A percentile compares a stretch with the other conserved stretches of the same genome.
Conservation (phyloP, 92 coral and sea anemone species). For the Siderastrea radians region DNA sequence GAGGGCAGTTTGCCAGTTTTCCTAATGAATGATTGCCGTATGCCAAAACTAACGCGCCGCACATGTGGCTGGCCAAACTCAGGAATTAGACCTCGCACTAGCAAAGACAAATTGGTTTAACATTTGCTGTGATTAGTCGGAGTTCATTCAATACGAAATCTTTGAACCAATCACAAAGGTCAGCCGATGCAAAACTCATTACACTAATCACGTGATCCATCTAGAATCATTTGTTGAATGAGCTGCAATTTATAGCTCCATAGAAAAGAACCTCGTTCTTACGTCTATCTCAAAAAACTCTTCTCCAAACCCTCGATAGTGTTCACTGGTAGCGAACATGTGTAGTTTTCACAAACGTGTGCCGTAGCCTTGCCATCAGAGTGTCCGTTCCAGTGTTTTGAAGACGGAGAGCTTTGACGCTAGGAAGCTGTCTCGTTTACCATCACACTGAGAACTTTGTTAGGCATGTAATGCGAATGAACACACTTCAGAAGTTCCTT, state of each 20-base stretch:
- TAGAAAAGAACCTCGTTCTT: not conserved
- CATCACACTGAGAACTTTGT: conserved; percentile 88
- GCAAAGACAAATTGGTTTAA: too few species aligned
- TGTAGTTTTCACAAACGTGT: conserved; percentile 89
- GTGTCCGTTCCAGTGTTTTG: conserved; percentile 80
- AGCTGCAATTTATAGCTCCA: not conserved
- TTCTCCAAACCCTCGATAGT: conserved; percentile 80
- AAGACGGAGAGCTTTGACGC: conserved; percentile 84
- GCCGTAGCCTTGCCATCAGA: conserved; percentile 95
- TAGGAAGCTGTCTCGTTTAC: conserved; percentile 81
- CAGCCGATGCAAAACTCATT: not conserved
- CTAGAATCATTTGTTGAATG: not conserved
- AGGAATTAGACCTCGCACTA: too few species aligned
- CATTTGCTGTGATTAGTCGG: not conserved
- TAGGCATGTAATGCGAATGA: conserved; percentile 87
- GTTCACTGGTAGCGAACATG: conserved; percentile 90
- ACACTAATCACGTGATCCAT: not conserved
- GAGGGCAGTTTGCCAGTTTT: too few species aligned
- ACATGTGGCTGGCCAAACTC: too few species aligned
- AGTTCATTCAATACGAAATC: not conserved
- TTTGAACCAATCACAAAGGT: not conserved
- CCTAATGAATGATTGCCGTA: too few species aligned
- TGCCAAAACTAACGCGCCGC: too few species aligned
- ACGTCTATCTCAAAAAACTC: conserved; percentile 55
- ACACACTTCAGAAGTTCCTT: conserved; percentile 81